These are phyloP conservation scores for Pogonognathellus flavescens DNA, from an alignment of 1,140 invertebrate species.

Conservation along the genomic window DNA sequence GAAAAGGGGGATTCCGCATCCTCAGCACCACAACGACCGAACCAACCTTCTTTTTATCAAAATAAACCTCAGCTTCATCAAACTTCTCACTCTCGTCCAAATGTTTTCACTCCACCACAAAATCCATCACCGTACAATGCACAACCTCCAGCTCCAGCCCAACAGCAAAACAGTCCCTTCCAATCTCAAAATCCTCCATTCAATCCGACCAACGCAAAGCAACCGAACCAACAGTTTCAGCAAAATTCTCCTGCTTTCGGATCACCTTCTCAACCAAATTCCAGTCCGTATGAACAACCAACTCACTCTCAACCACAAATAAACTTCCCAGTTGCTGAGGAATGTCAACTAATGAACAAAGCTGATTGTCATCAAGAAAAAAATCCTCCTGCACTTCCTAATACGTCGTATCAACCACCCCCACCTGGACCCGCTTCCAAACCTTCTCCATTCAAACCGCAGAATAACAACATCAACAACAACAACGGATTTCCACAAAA, in stretches of 20 bases:
- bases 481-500: neutral
- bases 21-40: slow-evolving; percentile 5
- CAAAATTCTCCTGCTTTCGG: slow-evolving; percentile 2
- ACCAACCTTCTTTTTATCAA: neutral
- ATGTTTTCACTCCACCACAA: slow-evolving; percentile 22
- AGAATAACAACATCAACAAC: neutral
- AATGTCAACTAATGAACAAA: slow-evolving; percentile 51
- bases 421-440: neutral
- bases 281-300: neutral
- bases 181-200: neutral
- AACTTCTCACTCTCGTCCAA: slow-evolving; percentile 28
- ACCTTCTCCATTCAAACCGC: neutral
- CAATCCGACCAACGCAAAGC: neutral
- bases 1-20: slow-evolving; percentile 50
- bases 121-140: slow-evolving; percentile 2
- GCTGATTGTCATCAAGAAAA: slow-evolving; percentile 31
- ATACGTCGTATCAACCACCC: neutral
- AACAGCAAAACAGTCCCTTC: slow-evolving; percentile 16
- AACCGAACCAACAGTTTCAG: slow-evolving; percentile 21
- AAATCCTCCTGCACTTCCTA: neutral
- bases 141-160: neutral
- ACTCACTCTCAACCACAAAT: neutral
- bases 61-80: slow-evolving; percentile 9
- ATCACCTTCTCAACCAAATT: slow-evolving; percentile 6
- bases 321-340: neutral